Evolutionary conservation across 2,113 vertebrate species (phyloP).

Genomic region (Apeltes quadracus): DNA sequence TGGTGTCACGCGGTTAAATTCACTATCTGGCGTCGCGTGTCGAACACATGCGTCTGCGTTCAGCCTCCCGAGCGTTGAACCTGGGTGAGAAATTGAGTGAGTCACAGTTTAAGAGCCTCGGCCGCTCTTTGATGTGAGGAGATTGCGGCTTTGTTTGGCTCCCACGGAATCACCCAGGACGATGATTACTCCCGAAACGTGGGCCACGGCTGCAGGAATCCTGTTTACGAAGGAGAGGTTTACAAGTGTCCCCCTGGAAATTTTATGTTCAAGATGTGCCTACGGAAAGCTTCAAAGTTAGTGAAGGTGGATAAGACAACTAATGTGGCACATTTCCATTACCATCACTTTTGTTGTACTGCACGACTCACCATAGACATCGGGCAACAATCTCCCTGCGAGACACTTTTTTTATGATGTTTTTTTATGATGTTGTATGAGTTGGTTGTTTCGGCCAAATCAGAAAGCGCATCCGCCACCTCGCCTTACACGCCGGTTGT

Average conservation of each 20-base stretch:
- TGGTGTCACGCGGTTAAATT: background rate
- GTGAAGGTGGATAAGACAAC: constrained; percentile 17
- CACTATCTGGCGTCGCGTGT: constrained; percentile 55
- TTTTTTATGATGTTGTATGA: too few relatives aligned
- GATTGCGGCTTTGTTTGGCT: constrained; percentile 58
- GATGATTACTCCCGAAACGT: constrained; percentile 52
- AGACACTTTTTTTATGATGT: constrained; percentile 63
- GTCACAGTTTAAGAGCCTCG: constrained; percentile 55
- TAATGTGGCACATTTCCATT: constrained; percentile 13
- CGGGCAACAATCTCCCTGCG: constrained; percentile 73
- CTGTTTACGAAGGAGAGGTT: constrained; percentile 67
- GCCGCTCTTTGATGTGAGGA: constrained; percentile 57
- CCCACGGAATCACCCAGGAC: constrained; percentile 61
- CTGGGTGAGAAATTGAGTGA: constrained; percentile 63
- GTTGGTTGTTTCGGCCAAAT: background rate
- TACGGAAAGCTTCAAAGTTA: background rate
- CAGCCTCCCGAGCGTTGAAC: constrained; percentile 38
- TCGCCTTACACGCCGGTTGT: background rate
- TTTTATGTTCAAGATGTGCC: constrained; percentile 58
- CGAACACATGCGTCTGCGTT: constrained; percentile 52
- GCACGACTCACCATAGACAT: too few relatives aligned
- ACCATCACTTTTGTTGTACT: constrained; percentile 23
- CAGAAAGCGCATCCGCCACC: background rate
- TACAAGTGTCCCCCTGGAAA: constrained; percentile 62
- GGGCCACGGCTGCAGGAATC: constrained; percentile 58